A percentile compares a stretch with the other conserved stretches of the same genome.
Conservation (phyloP, 2,113 vertebrate genomes). For the Sciurus niger region DNA sequence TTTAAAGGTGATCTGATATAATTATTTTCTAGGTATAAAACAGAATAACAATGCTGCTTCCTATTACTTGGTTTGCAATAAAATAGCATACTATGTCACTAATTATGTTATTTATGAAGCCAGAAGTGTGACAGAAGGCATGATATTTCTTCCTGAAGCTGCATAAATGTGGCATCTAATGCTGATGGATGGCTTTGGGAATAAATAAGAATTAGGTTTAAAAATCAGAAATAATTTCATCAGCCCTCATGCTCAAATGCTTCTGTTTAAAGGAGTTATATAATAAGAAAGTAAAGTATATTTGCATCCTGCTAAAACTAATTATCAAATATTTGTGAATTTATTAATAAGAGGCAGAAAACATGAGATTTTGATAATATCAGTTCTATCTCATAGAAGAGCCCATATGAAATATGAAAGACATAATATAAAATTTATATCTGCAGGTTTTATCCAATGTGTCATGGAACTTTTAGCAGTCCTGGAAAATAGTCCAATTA, state of each 20-base stretch:
- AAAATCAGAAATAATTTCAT: slow-evolving; percentile 55
- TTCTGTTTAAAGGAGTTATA: slow-evolving; percentile 27
- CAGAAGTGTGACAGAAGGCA: slow-evolving; percentile 31
- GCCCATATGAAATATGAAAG: not conserved
- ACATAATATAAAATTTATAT: not conserved
- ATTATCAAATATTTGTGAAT: not conserved
- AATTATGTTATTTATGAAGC: slow-evolving; percentile 19
- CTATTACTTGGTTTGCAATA: slow-evolving; percentile 56
- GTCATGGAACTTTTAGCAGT: not conserved
- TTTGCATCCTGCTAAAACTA: not conserved
- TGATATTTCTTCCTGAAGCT: not conserved
- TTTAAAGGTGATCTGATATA: not conserved
- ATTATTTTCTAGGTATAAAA: slow-evolving; percentile 27
- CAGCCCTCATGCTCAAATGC: not conserved
- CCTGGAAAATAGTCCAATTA: not conserved
- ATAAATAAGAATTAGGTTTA: slow-evolving; percentile 2
- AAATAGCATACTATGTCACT: not conserved
- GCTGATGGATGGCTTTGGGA: not conserved
- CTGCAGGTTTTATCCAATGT: not conserved
- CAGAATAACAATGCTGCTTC: not conserved
- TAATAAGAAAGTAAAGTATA: slow-evolving; percentile 6
- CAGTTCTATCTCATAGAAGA: not conserved
- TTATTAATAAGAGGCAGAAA: not conserved
- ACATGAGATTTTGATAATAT: slow-evolving; percentile 15
- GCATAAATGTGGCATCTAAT: not conserved